phyloP scores from a whole-genome alignment of 2,113 vertebrate genomes.

The Ariopsis seemanni region DNA sequence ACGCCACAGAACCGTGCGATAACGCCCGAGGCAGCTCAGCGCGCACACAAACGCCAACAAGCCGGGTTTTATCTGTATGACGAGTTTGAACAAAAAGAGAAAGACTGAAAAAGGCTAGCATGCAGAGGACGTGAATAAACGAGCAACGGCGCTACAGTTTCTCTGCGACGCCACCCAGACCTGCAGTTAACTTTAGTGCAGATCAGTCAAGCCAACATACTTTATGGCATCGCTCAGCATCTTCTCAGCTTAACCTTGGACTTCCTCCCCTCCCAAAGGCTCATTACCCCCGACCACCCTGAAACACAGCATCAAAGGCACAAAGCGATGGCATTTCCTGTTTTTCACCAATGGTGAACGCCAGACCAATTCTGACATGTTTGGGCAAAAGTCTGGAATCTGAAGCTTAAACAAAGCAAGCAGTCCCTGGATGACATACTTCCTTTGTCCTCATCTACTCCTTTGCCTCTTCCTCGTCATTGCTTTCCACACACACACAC shows the following conservation, averaged over 20 bases:
- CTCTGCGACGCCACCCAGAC: background rate
- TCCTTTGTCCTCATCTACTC: background rate
- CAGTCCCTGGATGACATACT: conserved; percentile 46
- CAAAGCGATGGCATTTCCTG: conserved; percentile 27
- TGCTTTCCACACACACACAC: conserved; percentile 27
- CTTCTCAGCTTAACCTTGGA: conserved; percentile 16
- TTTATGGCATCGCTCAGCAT: background rate
- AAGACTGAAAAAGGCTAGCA: background rate
- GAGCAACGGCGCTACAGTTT: background rate
- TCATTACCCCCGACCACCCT: conserved; percentile 36
- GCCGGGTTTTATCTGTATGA: too few species aligned
- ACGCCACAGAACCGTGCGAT: background rate
- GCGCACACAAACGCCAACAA: background rate
- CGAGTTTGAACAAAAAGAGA: background rate
- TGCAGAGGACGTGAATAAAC: background rate
- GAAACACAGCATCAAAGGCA: conserved; percentile 11
- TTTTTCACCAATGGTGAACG: conserved; percentile 29
- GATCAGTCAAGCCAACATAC: background rate
- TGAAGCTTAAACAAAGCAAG: conserved; percentile 35
- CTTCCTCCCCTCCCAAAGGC: conserved; percentile 13
- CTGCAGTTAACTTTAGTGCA: background rate
- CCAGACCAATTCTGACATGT: conserved; percentile 48
- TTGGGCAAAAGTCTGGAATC: conserved; percentile 47
- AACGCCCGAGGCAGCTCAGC: background rate
- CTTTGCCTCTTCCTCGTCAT: background rate